phyloP scores from a whole-genome alignment of 2,797 vertebrate species.

The Pangasius mekongensis region DNA sequence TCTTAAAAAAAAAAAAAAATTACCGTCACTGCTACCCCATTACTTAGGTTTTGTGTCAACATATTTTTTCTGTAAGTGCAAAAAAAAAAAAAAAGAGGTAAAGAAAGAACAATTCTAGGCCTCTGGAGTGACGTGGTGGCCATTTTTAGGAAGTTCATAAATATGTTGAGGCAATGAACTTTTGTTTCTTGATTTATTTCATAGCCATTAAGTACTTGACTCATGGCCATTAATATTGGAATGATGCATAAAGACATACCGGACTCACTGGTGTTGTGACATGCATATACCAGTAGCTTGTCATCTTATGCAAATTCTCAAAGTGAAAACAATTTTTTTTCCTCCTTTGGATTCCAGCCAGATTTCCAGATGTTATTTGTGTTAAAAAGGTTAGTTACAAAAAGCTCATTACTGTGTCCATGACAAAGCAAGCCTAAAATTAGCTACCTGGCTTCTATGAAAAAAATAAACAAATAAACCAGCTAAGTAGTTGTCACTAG shows the following conservation, averaged over 20 bases:
- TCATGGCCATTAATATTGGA: not conserved
- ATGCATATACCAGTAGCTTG: not conserved
- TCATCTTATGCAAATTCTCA: not conserved
- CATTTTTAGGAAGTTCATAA: not conserved
- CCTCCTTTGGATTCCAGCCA: not conserved
- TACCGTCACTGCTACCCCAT: no score
- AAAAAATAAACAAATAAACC: not conserved
- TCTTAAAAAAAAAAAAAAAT: no score
- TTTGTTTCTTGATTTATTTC: not conserved
- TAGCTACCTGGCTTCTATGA: not conserved
- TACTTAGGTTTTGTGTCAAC: no score
- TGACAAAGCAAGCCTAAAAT: not conserved
- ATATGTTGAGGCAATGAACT: not conserved
- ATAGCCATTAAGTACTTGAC: not conserved
- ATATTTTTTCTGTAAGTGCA: no score
- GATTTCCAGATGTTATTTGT: not conserved
- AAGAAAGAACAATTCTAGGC: not conserved
- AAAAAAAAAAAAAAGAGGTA: no score
- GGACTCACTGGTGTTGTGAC: not conserved
- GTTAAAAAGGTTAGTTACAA: not conserved
- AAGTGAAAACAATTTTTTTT: not conserved
- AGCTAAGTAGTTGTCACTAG: not conserved
- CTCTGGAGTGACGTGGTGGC: not conserved
- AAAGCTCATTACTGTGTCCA: not conserved
- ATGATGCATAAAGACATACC: not conserved